Evolutionary conservation across 2,888 invertebrate genomes (phyloP).

Genomic region (Mesochorus sp.): DNA sequence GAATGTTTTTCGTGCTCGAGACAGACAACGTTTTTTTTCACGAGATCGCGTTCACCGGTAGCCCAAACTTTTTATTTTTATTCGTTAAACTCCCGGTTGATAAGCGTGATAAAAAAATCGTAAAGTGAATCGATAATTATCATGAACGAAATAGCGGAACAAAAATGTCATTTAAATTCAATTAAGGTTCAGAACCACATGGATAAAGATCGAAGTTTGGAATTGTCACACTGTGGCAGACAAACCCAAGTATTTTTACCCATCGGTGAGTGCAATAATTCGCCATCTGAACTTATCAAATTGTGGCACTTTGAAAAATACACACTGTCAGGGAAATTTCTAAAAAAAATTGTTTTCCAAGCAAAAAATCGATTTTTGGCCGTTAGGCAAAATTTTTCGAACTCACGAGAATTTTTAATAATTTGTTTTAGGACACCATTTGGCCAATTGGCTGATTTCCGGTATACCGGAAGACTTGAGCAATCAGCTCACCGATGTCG

Average conservation of each 20-base stretch:
- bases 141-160: background rate
- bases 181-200: background rate
- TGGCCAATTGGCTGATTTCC: conserved; percentile 94
- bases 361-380: background rate
- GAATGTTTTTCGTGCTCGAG: conserved; percentile 47
- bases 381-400: background rate
- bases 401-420: conserved; percentile 9
- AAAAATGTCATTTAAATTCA: background rate
- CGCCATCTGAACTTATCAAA: background rate
- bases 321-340: background rate
- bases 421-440: conserved; percentile 91
- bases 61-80: background rate
- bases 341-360: background rate
- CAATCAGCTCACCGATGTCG: conserved; percentile 86
- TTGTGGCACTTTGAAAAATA: background rate
- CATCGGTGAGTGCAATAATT: conserved; percentile 54
- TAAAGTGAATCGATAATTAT: background rate
- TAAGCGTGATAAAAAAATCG: background rate
- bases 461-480: conserved; percentile 88
- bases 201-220: conserved; percentile 33
- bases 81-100: background rate
- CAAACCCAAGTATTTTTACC: conserved; percentile 61
- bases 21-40: conserved; percentile 22
- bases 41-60: background rate
- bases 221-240: conserved; percentile 47